Percentiles rank a stretch among this genome's conserved stretches.
These are phyloP conservation scores for Ceratina japonica DNA, from an alignment of 1,140 invertebrate species.

Conservation along the genomic window DNA sequence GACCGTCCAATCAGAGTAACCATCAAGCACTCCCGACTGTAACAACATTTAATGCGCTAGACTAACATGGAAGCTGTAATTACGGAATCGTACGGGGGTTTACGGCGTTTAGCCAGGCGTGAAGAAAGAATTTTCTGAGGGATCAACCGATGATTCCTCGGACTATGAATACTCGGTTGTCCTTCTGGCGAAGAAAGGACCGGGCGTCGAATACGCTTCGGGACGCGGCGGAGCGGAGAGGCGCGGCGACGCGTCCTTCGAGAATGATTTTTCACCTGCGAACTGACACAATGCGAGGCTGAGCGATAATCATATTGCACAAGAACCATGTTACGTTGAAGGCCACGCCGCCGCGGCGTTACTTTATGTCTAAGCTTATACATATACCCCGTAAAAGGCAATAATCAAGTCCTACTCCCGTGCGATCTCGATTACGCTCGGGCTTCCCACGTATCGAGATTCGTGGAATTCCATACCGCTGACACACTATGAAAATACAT, in stretches of 20 bases:
- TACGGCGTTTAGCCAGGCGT: slow-evolving; percentile 4
- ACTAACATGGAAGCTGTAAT: slow-evolving; percentile 12
- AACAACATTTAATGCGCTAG: not conserved
- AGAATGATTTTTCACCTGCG: slow-evolving; percentile 31
- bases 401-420: slow-evolving; percentile 39
- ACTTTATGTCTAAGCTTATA: slow-evolving; percentile 50
- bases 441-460: slow-evolving; percentile 53
- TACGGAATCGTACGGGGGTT: not conserved
- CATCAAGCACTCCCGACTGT: not conserved
- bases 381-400: slow-evolving; percentile 50
- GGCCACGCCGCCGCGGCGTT: slow-evolving; percentile 45
- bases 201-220: slow-evolving; percentile 7
- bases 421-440: not conserved
- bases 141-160: slow-evolving; percentile 1
- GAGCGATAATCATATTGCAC: slow-evolving; percentile 52
- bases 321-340: slow-evolving; percentile 43
- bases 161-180: not conserved
- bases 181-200: slow-evolving; percentile 15
- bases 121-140: slow-evolving; percentile 8
- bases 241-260: slow-evolving; percentile 42
- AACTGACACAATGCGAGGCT: slow-evolving; percentile 37
- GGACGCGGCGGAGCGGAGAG: not conserved
- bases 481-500: not conserved
- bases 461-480: slow-evolving; percentile 25
- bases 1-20: not conserved